Evolutionary conservation across 1,140 invertebrate genomes (phyloP).

Genomic region (Campoletis sonorensis): DNA sequence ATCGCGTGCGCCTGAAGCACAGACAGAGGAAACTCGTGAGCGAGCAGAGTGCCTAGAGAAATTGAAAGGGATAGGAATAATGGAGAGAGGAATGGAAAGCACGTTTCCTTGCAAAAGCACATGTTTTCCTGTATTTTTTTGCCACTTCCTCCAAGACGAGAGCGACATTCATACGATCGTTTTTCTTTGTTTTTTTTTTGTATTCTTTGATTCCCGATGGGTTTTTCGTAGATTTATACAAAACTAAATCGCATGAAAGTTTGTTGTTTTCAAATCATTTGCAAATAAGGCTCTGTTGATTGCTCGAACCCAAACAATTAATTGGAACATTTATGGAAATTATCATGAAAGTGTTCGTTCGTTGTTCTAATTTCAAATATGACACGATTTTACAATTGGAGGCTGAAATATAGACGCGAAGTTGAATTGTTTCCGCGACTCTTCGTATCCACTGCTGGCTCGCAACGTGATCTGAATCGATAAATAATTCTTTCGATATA

Average conservation of each 20-base stretch:
- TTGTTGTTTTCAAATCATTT: too few relatives aligned
- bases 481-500: not conserved
- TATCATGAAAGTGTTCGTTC: too few relatives aligned
- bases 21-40: not conserved
- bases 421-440: not conserved
- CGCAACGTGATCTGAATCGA: not conserved
- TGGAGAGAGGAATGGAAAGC: slow-evolving; percentile 25
- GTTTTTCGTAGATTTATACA: too few relatives aligned
- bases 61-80: slow-evolving; percentile 29
- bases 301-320: too few relatives aligned
- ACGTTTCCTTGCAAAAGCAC: not conserved
- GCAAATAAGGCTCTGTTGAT: too few relatives aligned
- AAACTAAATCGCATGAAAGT: too few relatives aligned
- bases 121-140: not conserved
- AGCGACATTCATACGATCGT: too few relatives aligned
- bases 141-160: not conserved
- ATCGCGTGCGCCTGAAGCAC: not conserved
- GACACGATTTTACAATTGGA: not conserved
- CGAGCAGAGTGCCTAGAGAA: slow-evolving; percentile 22
- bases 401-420: not conserved
- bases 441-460: not conserved
- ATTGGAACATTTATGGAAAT: too few relatives aligned
- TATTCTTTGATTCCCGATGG: too few relatives aligned
- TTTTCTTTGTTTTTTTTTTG: too few relatives aligned
- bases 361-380: too few relatives aligned